Percentiles rank a stretch among this genome's conserved stretches.
These are phyloP conservation scores for Rhodinocichla rosea DNA, from an alignment of 2,113 vertebrate genomes.

Conservation along the genomic window DNA sequence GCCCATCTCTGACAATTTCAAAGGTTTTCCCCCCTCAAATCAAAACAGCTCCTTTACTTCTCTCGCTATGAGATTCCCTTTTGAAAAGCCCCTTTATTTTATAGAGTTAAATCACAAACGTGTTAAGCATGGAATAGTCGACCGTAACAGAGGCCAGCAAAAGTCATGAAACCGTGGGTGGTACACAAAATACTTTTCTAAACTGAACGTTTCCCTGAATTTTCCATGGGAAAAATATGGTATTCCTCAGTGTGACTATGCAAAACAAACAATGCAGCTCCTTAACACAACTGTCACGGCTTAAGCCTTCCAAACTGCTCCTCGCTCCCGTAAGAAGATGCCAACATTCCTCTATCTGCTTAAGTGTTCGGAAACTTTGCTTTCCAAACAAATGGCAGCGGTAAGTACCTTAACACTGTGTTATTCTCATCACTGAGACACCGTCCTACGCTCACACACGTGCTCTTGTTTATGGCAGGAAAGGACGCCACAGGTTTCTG, in stretches of 20 bases:
- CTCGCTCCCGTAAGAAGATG: not conserved
- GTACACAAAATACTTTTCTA: not conserved
- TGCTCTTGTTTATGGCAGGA: not conserved
- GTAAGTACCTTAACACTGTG: not conserved
- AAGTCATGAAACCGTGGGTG: not conserved
- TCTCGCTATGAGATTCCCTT: accelerated
- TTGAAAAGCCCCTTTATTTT: not conserved
- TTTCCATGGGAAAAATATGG: not conserved
- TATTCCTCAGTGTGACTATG: not conserved
- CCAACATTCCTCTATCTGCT: not conserved
- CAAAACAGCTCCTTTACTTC: not conserved
- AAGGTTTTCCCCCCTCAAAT: not conserved
- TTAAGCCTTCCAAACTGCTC: not conserved
- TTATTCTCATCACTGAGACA: not conserved
- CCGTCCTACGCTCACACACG: not conserved
- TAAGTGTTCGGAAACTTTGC: not conserved
- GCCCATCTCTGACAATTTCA: not conserved
- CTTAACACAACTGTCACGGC: not conserved
- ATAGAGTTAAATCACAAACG: not conserved
- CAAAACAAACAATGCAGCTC: not conserved
- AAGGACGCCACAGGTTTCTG: not conserved
- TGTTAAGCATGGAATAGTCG: not conserved
- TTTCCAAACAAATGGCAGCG: not conserved
- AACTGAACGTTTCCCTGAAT: not conserved
- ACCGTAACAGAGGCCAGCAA: not conserved